Evolutionary conservation across 2,888 invertebrate species (phyloP).

Genomic region (Bellardia pandia): DNA sequence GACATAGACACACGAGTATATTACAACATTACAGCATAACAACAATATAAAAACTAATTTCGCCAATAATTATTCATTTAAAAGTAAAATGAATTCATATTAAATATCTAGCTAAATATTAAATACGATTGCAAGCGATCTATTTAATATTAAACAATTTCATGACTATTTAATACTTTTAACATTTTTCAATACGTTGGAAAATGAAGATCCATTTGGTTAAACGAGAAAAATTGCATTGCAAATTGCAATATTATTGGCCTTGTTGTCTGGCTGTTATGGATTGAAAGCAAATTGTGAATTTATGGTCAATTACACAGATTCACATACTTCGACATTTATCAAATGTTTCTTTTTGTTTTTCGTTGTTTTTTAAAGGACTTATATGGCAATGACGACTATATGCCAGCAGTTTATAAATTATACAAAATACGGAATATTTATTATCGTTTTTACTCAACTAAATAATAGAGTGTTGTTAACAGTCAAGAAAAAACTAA

Average conservation of each 20-base stretch:
- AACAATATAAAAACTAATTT: background rate
- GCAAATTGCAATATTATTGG: slow-evolving; percentile 35
- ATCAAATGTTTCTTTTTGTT: slow-evolving; percentile 46
- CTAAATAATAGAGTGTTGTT: slow-evolving; percentile 13
- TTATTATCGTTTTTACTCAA: background rate
- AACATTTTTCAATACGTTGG: slow-evolving; percentile 46
- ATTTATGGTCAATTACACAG: slow-evolving; percentile 61
- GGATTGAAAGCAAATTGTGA: slow-evolving; percentile 53
- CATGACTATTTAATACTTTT: slow-evolving; percentile 30
- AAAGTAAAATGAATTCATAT: background rate
- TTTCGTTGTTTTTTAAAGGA: slow-evolving; percentile 2
- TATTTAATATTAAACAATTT: slow-evolving; percentile 10
- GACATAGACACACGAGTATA: slow-evolving; percentile 16
- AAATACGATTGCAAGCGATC: background rate
- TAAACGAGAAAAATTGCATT: slow-evolving; percentile 33
- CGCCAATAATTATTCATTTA: slow-evolving; percentile 7
- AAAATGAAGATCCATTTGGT: slow-evolving; percentile 52
- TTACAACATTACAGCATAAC: slow-evolving; percentile 17
- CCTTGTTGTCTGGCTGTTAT: slow-evolving; percentile 61
- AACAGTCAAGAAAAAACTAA: slow-evolving; percentile 4
- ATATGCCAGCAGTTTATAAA: slow-evolving; percentile 52
- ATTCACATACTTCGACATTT: slow-evolving; percentile 28
- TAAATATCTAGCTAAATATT: slow-evolving; percentile 2
- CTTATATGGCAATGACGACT: slow-evolving; percentile 55
- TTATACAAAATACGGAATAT: background rate